Conservation (phyloP, 2,797 vertebrate species). For the Epinephelus malabaricus region DNA sequence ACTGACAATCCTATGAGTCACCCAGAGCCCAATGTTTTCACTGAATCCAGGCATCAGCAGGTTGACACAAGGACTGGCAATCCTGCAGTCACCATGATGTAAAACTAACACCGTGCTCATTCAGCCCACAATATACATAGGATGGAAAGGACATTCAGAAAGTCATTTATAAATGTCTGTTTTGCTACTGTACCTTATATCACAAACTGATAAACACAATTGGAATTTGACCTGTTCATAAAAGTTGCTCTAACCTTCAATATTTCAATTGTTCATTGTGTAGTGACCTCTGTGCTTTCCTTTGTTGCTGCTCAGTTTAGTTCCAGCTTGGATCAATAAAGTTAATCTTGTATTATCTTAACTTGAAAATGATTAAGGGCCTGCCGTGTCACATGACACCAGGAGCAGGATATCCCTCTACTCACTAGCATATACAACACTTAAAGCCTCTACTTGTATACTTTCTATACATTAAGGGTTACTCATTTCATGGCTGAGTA, state of each 20-base stretch:
- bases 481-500: constrained; percentile 29
- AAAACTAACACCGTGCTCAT: neutral
- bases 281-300: constrained; percentile 11
- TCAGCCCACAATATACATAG: neutral
- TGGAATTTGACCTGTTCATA: neutral
- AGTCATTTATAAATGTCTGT: neutral
- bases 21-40: neutral
- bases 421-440: neutral
- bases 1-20: constrained; percentile 34
- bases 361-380: constrained; percentile 36
- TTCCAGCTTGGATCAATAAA: constrained; percentile 32
- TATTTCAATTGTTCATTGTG: constrained; percentile 19
- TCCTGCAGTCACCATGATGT: neutral
- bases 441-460: neutral
- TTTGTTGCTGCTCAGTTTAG: constrained; percentile 11
- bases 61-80: neutral
- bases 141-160: neutral
- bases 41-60: neutral
- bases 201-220: neutral
- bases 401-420: neutral
- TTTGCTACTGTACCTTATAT: neutral
- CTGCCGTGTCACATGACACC: neutral
- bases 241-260: constrained; percentile 9
- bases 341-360: constrained; percentile 33
- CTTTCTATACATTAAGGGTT: constrained; percentile 1